Percentiles rank a stretch among this genome's conserved stretches.
Evolutionary conservation across 30 jellyfish, hydroid and myxozoan genomes (phyloP).

Genomic region (Cassiopea andromeda): DNA sequence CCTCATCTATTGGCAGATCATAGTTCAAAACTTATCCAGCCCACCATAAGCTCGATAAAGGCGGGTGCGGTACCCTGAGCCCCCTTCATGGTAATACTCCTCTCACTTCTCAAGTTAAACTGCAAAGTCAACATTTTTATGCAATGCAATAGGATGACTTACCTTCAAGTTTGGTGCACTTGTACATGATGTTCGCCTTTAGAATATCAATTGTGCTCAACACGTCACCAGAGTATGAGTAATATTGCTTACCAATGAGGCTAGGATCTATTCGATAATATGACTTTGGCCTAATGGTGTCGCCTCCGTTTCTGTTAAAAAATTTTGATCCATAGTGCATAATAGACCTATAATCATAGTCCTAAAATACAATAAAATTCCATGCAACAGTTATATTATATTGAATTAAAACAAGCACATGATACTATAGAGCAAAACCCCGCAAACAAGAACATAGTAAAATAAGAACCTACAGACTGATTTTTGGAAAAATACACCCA

Average conservation of each 20-base stretch:
- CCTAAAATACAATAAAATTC: slow-evolving; percentile 33
- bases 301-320: slow-evolving; percentile 89
- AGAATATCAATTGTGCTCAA: slow-evolving; percentile 81
- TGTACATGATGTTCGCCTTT: slow-evolving; percentile 90
- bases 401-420: too few species aligned
- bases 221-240: slow-evolving; percentile 82
- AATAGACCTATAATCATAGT: slow-evolving; percentile 89
- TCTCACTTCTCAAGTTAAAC: background rate
- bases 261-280: slow-evolving; percentile 67
- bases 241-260: slow-evolving; percentile 81
- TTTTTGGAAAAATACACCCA: too few species aligned
- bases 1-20: too few species aligned
- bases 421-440: too few species aligned
- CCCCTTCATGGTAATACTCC: too few species aligned
- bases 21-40: too few species aligned
- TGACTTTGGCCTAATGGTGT: slow-evolving; percentile 79
- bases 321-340: slow-evolving; percentile 96
- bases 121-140: background rate
- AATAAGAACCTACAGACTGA: too few species aligned
- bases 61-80: too few species aligned
- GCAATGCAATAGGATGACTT: background rate
- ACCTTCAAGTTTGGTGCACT: slow-evolving; percentile 84
- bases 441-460: too few species aligned
- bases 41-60: too few species aligned
- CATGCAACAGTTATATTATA: too few species aligned